phyloP scores from a whole-genome alignment of 2,888 invertebrate genomes.

The Chrysolina oricalcia region DNA sequence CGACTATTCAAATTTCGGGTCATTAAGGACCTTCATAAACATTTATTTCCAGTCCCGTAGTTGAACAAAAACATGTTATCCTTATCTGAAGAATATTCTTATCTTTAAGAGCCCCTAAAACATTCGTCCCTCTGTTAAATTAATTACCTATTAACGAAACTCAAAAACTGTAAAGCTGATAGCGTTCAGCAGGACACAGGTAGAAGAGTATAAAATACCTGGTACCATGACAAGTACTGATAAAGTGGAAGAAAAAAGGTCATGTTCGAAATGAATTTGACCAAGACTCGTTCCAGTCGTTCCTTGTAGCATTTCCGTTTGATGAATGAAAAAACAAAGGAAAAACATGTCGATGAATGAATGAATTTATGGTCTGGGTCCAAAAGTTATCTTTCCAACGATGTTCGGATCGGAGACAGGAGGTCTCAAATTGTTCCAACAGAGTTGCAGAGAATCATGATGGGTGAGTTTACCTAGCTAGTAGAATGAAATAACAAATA shows the following conservation, averaged over 20 bases:
- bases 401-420: background rate
- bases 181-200: conserved; percentile 54
- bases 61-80: conserved; percentile 52
- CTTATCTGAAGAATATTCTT: conserved; percentile 53
- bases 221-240: conserved; percentile 42
- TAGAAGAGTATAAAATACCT: conserved; percentile 50
- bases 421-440: background rate
- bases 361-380: background rate
- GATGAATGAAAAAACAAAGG: conserved; percentile 5
- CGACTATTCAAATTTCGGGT: conserved; percentile 39
- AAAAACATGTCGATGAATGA: background rate
- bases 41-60: conserved; percentile 52
- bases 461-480: too few relatives aligned
- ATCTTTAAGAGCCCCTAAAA: conserved; percentile 55
- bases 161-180: conserved; percentile 52
- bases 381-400: background rate
- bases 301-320: conserved; percentile 13
- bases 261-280: conserved; percentile 41
- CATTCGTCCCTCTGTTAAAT: conserved; percentile 59
- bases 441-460: too few relatives aligned
- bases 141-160: conserved; percentile 59
- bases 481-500: too few relatives aligned
- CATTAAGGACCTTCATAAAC: conserved; percentile 51
- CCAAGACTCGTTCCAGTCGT: conserved; percentile 39
- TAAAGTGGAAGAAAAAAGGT: conserved; percentile 39